Evolutionary conservation across 2,797 vertebrate species (phyloP).

Genomic region (Eleutherodactylus coqui): DNA sequence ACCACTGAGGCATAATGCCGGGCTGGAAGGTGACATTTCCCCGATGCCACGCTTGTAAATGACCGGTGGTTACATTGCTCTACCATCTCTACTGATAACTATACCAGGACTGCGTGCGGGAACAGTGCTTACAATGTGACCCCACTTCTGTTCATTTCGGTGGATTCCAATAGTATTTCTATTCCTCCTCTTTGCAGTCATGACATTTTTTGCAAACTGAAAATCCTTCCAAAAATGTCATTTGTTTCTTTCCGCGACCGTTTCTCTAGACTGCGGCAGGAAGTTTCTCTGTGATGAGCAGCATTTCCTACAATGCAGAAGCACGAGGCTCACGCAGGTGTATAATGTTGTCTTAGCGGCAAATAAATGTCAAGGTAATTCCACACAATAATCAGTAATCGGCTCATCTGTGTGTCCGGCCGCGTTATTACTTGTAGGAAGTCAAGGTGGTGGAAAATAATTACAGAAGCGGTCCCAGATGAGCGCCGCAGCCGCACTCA

Average conservation of each 20-base stretch:
- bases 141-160: background rate
- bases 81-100: too few species aligned
- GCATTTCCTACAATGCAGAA: background rate
- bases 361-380: slow-evolving; percentile 34
- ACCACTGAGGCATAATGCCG: too few species aligned
- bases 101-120: too few species aligned
- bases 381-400: slow-evolving; percentile 17
- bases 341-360: slow-evolving; percentile 25
- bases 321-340: background rate
- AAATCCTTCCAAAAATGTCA: background rate
- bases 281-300: background rate
- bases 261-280: background rate
- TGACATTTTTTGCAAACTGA: background rate
- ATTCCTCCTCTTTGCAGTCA: background rate
- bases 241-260: background rate
- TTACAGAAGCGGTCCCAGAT: slow-evolving; percentile 21
- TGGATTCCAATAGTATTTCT: background rate
- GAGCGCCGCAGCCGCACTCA: background rate
- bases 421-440: background rate
- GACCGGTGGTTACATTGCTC: too few species aligned
- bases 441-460: slow-evolving; percentile 22
- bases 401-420: slow-evolving; percentile 25
- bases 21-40: too few species aligned
- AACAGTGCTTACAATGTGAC: background rate
- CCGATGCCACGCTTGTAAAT: too few species aligned